Evolutionary conservation across 2,113 vertebrate species (phyloP), one percentile per base, ranked within the genome.

Genomic region (Perca flavescens): DNA sequence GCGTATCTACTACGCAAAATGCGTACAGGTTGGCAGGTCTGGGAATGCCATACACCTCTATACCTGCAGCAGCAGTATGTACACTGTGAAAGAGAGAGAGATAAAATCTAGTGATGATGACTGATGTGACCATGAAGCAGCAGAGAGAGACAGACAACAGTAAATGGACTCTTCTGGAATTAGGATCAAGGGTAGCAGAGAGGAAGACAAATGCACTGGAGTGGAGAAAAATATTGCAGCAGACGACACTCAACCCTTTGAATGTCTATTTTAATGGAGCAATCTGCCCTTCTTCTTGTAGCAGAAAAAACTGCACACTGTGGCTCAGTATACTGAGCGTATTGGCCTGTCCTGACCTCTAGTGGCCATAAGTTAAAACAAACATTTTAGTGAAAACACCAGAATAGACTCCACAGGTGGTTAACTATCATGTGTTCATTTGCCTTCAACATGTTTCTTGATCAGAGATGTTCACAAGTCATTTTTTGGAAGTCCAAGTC

Each of bases 271-370:
- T 83, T 22, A 74, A 72, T 80, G 65, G 22, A 76, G 21, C 25
- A 53, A 25, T 53, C 60, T n/a, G 76, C 14, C 21, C n/a, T 2
- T 58, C n/a, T 2, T 58, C 19, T 58, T 2, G 17, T 12, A 31
- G 40, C 19, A 21, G 11, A 43, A 7, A 36, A 28, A 52, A 31
- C 25, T 36, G 52, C 16, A 36, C 2, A 5, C 36, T 28, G 15
- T 16, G 2, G 50, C 5, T 43, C 13, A 31, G n/a, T 0, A 6
- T 3, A 16, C 15, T n/a, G 25, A 19, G 11, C 82, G 28, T 13
- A 3, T 61, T 60, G 80, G 19, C 19, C 53, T 78, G 4, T 25
- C 14, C 77, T 92, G 90, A 83, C 93, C 82, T 88, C 93, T 93
- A 90, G 89, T 87, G 90, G 90, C 28, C 3, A 64, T 21, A 31